Evolutionary conservation across 2,888 invertebrate species (phyloP), one percentile per base, ranked within the genome.

Genomic region (Pseudococcus jackbeardsleyi): DNA sequence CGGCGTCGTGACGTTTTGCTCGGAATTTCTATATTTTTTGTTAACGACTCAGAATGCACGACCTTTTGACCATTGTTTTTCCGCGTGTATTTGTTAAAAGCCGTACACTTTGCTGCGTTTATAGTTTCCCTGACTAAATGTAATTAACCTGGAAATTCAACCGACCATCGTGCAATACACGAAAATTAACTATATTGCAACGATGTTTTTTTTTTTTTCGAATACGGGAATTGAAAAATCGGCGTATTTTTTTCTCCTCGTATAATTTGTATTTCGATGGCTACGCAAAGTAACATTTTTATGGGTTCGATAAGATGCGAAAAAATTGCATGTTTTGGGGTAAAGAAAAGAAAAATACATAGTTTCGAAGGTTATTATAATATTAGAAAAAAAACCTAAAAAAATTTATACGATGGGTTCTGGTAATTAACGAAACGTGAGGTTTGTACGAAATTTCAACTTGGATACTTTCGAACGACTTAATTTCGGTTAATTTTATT

Each of bases 11-110:
- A 82, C 79, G 79, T 82, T 82, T 82, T 19, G 79, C 46, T 82
- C 42, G 79, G 46, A 82, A 82, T 82, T 82, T 42, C 42, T 42
- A 15, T 8, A 39, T 77, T 82, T 82, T 82, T 82, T 82, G 19
- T 46, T 82, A 46, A 46, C 79, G 46, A 46, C 79, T 12, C 17
- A 0, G 79, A 82, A 82, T 82, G 46, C 42, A 82, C 79, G 79
- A 82, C 79, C 79, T 82, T 82, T 82, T 46, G 79, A 46, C 79
- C 46, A 82, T 82, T 82, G 79, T 82, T 82, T 82, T 82, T 82
- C 11, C 22, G 39, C 15, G 17, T 4, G 12, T 82, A 82, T 46
- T 82, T 82, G 46, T 82, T 17, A 17, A 33, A 72, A 72, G 33
- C 17, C 33, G 12, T 9, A 33, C 15, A 77, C 39, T 22, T 26